Conservation (phyloP, 2,797 vertebrate species). For the Novumbra hubbsi region DNA sequence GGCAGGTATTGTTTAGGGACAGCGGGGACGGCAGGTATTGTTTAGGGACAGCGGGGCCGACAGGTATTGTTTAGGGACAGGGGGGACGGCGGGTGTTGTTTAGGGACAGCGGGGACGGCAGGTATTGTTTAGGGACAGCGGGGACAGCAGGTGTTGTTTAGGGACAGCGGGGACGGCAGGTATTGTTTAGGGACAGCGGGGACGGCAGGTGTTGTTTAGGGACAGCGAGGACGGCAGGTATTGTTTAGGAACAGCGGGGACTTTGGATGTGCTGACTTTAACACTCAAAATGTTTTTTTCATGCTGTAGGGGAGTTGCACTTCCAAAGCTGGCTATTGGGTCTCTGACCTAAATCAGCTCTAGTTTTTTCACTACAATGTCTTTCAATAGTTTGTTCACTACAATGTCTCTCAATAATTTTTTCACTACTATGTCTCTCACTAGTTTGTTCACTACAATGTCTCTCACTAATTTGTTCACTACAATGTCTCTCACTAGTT, state of each 20-base stretch:
- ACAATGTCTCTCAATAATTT: not conserved
- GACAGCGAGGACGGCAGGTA: not conserved
- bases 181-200: not conserved
- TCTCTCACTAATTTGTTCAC: constrained; percentile 8
- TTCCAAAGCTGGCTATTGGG: too few relatives aligned
- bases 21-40: not conserved
- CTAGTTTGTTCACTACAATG: not conserved
- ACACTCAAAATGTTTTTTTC: too few relatives aligned
- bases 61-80: not conserved
- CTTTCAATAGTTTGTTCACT: not conserved
- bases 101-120: not conserved
- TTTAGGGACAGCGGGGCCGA: not conserved
- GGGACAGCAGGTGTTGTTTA: not conserved
- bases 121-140: not conserved
- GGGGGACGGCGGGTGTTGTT: not conserved
- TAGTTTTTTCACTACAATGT: constrained; percentile 27
- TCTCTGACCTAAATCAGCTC: too few relatives aligned
- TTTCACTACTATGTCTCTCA: not conserved
- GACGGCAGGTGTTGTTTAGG: not conserved
- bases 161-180: not conserved
- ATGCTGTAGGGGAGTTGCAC: too few relatives aligned
- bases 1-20: not conserved
- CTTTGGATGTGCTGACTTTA: too few relatives aligned
- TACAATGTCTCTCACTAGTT: too few relatives aligned
- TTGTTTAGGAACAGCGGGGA: not conserved